phyloP scores from a whole-genome alignment of 2,113 vertebrate genomes.

The Catagonus wagneri region DNA sequence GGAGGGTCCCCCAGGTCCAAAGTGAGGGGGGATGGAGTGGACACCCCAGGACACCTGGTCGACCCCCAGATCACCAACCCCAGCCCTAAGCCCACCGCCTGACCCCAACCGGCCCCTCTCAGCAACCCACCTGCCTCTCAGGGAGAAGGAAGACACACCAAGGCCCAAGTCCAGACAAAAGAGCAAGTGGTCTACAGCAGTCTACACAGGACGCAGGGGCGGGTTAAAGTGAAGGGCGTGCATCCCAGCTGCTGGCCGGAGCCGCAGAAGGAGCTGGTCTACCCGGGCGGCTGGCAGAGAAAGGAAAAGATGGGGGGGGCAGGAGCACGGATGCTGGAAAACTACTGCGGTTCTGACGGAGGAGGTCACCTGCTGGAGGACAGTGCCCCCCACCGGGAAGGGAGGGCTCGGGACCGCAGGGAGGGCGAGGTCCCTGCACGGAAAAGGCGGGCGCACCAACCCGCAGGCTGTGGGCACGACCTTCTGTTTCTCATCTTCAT shows the following conservation, averaged over 20 bases:
- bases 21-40: too few species aligned
- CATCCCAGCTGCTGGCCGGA: background rate
- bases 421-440: background rate
- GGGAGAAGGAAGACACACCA: background rate
- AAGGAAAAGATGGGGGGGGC: background rate
- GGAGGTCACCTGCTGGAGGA: background rate
- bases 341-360: background rate
- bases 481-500: background rate
- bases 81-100: too few species aligned
- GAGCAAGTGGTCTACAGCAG: background rate
- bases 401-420: background rate
- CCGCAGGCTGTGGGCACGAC: rapidly evolving
- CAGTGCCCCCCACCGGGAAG: background rate
- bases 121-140: background rate
- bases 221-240: background rate
- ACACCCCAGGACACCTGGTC: background rate
- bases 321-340: background rate
- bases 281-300: background rate
- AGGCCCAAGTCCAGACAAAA: background rate
- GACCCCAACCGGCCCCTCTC: background rate
- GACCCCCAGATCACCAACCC: background rate
- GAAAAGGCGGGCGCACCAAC: background rate
- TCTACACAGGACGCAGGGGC: background rate
- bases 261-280: rapidly evolving
- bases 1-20: background rate